Base-by-base conservation (phyloP, 1,140 invertebrate species). In the Latrodectus geometricus region DNA sequence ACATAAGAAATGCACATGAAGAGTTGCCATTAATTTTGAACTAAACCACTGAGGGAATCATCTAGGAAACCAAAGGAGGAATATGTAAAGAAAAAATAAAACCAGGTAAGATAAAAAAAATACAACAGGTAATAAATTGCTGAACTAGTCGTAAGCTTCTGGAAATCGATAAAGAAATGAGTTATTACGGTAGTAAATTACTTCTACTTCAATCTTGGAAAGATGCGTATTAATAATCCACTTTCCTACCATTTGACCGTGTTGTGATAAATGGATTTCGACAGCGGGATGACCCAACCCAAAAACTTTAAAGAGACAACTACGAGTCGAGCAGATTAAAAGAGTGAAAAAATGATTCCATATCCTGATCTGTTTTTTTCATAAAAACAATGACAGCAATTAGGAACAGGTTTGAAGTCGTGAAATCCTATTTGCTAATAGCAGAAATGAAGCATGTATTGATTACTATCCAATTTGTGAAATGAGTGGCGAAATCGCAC, bases 181-280 rank as follows among this genome's bases (percentile, higher is more conserved):
- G 80, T 83, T 83, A 83, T 83, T 74, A 74, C 80, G 74, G 52
- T 65, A 66, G 15, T 83, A 83, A 74, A 83, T 83, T 83, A 74
- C 52, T 23, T 83, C n/a, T 69, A 9, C 20, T 83, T 83, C 17
- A 11, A 17, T 17, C 11, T 14, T 17, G 17, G 50, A 74, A 20
- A 72, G 56, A 83, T 70, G 66, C 54, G 69, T 70, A 35, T 65
- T 49, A 56, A 68, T 81, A 72, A 81, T 81, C 54, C 69, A 74
- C 79, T 82, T 82, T 80, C 66, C 69, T 61, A 65, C 23, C 52
- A 54, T 35, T 23, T 35, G 15, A 35, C 70, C 52, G 56, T 54
- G 54, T 35, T 14, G 14, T 74, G 80, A 83, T 83, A 83, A 83
- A 83, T 83, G 56, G 80, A 74, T 17, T 17, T 21, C 76, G 52